Evolutionary conservation across 1,140 invertebrate genomes (phyloP), one percentile per base, ranked within the genome.

Genomic region (Papilio glaucus): DNA sequence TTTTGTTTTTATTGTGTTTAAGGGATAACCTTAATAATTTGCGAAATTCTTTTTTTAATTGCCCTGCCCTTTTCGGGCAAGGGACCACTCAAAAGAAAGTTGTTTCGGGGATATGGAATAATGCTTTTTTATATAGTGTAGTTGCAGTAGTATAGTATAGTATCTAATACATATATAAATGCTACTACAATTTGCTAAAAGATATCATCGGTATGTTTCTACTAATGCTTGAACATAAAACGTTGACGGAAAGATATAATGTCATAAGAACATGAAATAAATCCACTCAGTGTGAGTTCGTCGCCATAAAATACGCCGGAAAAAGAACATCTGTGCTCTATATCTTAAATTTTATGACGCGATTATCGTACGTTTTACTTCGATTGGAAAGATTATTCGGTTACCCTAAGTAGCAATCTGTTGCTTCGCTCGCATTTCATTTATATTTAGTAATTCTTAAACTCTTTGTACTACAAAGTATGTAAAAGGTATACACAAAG

Each of bases 301-400:
- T 65, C 29, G 62, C 15, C 37, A 65, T 63, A 39, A 65, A 65
- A 65, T 39, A 39, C 33, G 62, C 12, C 2, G 62, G 33, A 65
- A 41, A 57, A 65, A 39, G 29, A 65, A 39, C 62, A 65, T 15
- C 13, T 65, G 62, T 33, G 62, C 18, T 5, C 29, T 65, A n/a
- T 65, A n/a, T 38, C 37, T 65, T 37, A 65, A 65, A 39, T 39
- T 65, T 65, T 65, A 65, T 65, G 62, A 39, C 15, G 37, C 62
- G 62, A 65, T 65, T 65, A 65, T 65, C 29, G 18, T 65, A 41
- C 15, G 21, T 65, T 53, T 63, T 65, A 61, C 29, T 33, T 33
- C 60, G 60, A 61, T 61, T 61, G 60, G 24, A 29, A 37, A 37
- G 60, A 61, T 61, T 33, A 61, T 37, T 61, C 60, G 13, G 12